Evolutionary conservation across 2,113 vertebrate genomes (phyloP), one percentile per base, ranked within the genome.

Genomic region (Taxidea taxus): DNA sequence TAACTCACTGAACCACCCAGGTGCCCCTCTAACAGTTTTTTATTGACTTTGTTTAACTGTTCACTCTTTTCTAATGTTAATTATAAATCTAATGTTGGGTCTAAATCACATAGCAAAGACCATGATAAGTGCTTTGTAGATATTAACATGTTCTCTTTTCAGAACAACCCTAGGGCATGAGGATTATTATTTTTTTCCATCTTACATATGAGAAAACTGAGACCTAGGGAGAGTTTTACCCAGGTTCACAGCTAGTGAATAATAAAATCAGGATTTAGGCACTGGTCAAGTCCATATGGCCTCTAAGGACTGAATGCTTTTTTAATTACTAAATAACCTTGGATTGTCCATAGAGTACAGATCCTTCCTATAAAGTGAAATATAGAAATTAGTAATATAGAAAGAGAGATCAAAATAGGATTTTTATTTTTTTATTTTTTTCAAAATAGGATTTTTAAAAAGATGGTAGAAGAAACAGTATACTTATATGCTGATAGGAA

Each of bases 191-290:
- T 75, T 86, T 56, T 49, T 49, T 15, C 54, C 44, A 27, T 81
- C 78, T 96, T 85, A 49, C 10, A 88, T 21, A 77, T 70, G 31
- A 91, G 39, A 70, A 94, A 88, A 62, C n/a, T 62, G 56, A 97
- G 27, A 75, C 21, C 2, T 66, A 66, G 16, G 4, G 34, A 85
- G 27, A 47, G 20, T 11, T 6, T 83, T 84, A 54, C 37, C 62
- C 0, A 90, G 51, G 31, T 84, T 92, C 31, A 78, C 6, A 90
- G 34, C 49, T 58, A 42, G 29, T 49, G 51, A 87, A 47, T 64
- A n/a, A 64, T 42, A 94, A 87, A 90, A 51, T 51, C 37, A 82
- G 13, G 21, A 81, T 84, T 75, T 60, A 95, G 42, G 93, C 13
- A 83, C 23, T 31, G 8, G 11, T 90, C 29, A 94, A 81, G n/a